Percentiles rank a stretch among this genome's conserved stretches.
Conservation (phyloP, 2,113 vertebrate species). For the Scomber japonicus region DNA sequence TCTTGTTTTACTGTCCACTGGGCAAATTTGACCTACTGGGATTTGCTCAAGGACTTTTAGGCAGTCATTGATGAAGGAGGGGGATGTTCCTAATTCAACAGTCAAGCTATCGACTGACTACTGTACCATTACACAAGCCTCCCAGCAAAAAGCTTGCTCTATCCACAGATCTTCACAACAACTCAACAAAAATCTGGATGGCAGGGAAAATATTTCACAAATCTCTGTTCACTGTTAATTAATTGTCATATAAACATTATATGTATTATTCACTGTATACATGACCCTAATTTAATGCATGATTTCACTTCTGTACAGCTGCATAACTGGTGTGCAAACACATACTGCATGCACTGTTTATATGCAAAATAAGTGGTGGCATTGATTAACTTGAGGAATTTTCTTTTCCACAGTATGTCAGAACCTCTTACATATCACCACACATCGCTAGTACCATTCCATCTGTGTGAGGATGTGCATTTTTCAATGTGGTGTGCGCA, state of each 20-base stretch:
- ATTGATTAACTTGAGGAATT: constrained; percentile 10
- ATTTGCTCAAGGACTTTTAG: constrained; percentile 4
- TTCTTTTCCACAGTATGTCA: constrained; percentile 18
- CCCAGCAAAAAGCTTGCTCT: background rate
- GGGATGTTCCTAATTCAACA: background rate
- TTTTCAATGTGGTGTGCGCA: background rate
- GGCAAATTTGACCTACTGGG: background rate
- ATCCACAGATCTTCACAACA: background rate
- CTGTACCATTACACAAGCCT: background rate
- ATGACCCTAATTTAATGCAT: constrained; percentile 21
- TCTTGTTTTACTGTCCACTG: background rate
- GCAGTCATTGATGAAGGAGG: background rate
- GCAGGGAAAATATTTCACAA: background rate
- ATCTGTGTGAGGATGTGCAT: constrained; percentile 30
- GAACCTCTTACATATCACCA: background rate
- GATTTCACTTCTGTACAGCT: constrained; percentile 9
- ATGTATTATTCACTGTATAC: constrained; percentile 15
- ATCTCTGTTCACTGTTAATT: background rate
- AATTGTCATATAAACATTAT: constrained; percentile 21
- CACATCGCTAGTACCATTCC: background rate
- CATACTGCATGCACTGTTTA: constrained; percentile 45
- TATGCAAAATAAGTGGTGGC: constrained; percentile 15
- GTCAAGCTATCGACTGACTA: constrained; percentile 3
- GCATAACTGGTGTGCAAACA: constrained; percentile 23
- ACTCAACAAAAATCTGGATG: background rate